phyloP scores from a whole-genome alignment of 2,797 vertebrate species.

The Protosalanx chinensis region DNA sequence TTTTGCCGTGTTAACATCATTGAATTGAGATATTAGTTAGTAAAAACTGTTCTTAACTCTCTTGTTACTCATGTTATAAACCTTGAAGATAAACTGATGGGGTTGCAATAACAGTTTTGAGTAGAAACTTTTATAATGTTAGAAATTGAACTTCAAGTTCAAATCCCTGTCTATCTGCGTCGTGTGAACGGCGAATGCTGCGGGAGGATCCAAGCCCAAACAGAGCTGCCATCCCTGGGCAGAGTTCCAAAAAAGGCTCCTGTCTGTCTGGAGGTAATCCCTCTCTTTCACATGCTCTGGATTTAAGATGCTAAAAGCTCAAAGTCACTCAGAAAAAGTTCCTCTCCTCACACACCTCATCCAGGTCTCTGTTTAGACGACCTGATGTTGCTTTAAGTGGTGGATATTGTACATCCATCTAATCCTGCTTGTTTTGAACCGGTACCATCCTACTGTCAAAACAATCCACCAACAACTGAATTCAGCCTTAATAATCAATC shows the following conservation, averaged over 20 bases:
- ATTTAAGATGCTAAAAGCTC: slow-evolving; percentile 58
- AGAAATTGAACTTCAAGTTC: neutral
- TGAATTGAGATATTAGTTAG: neutral
- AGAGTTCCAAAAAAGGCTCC: slow-evolving; percentile 34
- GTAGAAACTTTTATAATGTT: neutral
- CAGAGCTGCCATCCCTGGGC: slow-evolving; percentile 44
- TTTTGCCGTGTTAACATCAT: slow-evolving; percentile 45
- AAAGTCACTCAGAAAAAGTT: slow-evolving; percentile 20
- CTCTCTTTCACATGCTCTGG: slow-evolving; percentile 44
- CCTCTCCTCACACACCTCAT: slow-evolving; percentile 1
- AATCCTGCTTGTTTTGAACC: slow-evolving; percentile 14
- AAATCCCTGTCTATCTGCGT: neutral
- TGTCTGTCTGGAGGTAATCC: slow-evolving; percentile 29
- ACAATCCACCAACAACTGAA: neutral
- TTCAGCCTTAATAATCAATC: neutral
- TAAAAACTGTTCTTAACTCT: no score
- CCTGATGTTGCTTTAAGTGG: slow-evolving; percentile 29
- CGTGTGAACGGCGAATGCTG: neutral
- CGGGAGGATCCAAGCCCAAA: slow-evolving; percentile 22
- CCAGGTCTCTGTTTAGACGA: slow-evolving; percentile 48
- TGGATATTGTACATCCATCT: slow-evolving; percentile 23
- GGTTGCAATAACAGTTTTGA: no score
- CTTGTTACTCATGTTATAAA: no score
- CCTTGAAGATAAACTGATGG: no score
- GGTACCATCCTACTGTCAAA: neutral